A percentile compares a stretch with the other conserved stretches of the same genome.
These are phyloP conservation scores for Bos taurus DNA, from an alignment of 2,113 vertebrate genomes.

Conservation along the genomic window DNA sequence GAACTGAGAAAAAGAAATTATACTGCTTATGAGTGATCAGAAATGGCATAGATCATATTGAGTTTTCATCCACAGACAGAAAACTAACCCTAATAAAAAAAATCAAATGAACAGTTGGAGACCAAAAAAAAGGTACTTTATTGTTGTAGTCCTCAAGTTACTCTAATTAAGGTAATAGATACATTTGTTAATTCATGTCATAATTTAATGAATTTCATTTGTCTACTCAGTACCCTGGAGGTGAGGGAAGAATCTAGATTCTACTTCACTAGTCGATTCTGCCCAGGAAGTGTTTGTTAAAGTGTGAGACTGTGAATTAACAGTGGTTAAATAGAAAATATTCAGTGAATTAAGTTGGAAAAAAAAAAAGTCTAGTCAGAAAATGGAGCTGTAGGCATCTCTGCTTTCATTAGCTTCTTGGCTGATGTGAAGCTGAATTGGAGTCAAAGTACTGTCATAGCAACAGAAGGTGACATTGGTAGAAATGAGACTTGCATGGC, in stretches of 20 bases:
- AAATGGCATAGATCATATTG: not conserved
- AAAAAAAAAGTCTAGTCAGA: not conserved
- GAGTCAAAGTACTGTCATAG: not conserved
- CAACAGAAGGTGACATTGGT: no score
- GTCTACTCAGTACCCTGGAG: not conserved
- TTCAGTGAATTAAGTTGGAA: not conserved
- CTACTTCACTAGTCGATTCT: not conserved
- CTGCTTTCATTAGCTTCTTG: not conserved
- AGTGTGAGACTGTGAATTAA: not conserved
- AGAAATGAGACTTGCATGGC: not conserved
- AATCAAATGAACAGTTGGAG: not conserved
- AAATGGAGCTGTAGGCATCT: not conserved
- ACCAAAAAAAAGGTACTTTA: not conserved
- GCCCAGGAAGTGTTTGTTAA: not conserved
- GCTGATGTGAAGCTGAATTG: not conserved
- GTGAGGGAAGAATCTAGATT: not conserved
- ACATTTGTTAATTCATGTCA: not conserved
- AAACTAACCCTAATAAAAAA: not conserved
- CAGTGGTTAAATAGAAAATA: not conserved
- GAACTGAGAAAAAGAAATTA: not conserved
- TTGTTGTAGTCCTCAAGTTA: not conserved
- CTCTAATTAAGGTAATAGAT: not conserved
- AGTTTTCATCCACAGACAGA: not conserved
- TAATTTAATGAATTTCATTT: not conserved
- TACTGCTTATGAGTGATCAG: not conserved